Evolutionary conservation across 2,888 invertebrate genomes (phyloP).

Genomic region (Nycteola revayana): DNA sequence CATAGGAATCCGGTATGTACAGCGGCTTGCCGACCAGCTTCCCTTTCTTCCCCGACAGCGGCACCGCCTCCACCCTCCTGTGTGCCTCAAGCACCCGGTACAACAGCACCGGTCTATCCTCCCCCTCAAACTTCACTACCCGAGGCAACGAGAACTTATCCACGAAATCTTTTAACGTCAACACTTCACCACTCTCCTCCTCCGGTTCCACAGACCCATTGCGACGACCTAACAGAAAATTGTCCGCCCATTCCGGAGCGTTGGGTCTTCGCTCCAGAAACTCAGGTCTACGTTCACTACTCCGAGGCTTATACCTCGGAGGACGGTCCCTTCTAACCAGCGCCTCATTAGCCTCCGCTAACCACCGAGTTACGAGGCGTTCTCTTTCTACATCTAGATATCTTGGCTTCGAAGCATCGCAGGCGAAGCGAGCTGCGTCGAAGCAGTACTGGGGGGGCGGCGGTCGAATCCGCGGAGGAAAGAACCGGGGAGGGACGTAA

Average conservation of each 20-base stretch:
- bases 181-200: constrained; percentile 71
- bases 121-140: constrained; percentile 80
- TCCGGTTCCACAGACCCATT: constrained; percentile 72
- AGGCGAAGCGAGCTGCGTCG: constrained; percentile 77
- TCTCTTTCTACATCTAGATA: constrained; percentile 76
- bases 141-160: constrained; percentile 83
- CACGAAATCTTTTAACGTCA: constrained; percentile 81
- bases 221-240: constrained; percentile 64
- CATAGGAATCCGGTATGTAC: constrained; percentile 85
- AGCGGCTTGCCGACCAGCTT: constrained; percentile 82
- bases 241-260: constrained; percentile 72
- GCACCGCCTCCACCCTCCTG: constrained; percentile 84
- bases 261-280: constrained; percentile 59
- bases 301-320: constrained; percentile 70
- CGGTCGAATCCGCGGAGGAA: constrained; percentile 69
- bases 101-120: constrained; percentile 82
- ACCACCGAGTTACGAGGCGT: constrained; percentile 73
- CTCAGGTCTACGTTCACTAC: constrained; percentile 76
- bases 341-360: constrained; percentile 77
- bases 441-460: constrained; percentile 79
- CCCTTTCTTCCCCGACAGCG: constrained; percentile 79
- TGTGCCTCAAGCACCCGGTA: constrained; percentile 84
- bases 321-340: constrained; percentile 69
- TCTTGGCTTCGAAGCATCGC: constrained; percentile 74
- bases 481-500: constrained; percentile 72